Evolutionary conservation across 2,797 vertebrate species (phyloP).

Genomic region (Acanthornis magna): DNA sequence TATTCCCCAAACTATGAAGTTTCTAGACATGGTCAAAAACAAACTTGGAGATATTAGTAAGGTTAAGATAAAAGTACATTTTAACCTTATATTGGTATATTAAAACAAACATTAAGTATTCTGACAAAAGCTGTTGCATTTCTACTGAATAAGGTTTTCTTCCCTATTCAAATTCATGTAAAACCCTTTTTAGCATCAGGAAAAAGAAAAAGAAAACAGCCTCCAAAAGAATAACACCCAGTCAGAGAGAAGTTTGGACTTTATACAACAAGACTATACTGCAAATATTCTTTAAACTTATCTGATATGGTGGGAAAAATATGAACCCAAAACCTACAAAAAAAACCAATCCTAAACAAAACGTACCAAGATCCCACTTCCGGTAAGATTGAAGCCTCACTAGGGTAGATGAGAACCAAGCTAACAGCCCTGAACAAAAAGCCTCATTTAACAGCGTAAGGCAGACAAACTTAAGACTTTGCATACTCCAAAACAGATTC

Average conservation of each 20-base stretch:
- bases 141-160: neutral
- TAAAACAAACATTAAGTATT: neutral
- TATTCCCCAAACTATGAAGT: neutral
- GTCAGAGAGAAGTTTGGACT: neutral
- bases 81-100: neutral
- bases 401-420: neutral
- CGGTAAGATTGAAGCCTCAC: neutral
- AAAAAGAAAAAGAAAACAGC: neutral
- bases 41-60: neutral
- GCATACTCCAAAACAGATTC: neutral
- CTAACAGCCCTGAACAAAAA: neutral
- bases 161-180: neutral
- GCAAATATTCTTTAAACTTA: neutral
- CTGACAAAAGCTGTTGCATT: neutral
- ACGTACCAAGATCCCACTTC: neutral
- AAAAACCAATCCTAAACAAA: neutral
- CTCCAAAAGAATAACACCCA: neutral
- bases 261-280: neutral
- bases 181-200: neutral
- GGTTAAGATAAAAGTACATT: neutral
- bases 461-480: neutral
- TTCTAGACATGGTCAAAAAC: neutral
- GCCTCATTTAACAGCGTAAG: neutral
- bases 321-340: neutral
- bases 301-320: neutral